Base-by-base conservation (phyloP, 2,113 vertebrate species). In the Perognathus longimembris region DNA sequence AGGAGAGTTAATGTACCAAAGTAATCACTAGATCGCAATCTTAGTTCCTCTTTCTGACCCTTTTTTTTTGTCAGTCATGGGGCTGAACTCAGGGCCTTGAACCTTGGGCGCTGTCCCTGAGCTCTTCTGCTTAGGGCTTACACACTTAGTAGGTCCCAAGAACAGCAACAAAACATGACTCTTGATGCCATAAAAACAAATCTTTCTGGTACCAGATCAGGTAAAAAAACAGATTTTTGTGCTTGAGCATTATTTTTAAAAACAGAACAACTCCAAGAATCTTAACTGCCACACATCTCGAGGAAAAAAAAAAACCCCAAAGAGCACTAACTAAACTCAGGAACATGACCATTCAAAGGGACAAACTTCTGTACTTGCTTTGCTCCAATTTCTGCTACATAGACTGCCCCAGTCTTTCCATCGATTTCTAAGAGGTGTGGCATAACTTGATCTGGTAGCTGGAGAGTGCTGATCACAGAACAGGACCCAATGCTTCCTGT, bases 351-450 rank as follows among this genome's bases (percentile, higher is more conserved):
- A 94, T 30, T 94, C 93, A 96, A 94, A 6, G 99, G 99, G 11
- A 98, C 79, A 1, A 98, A 99, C 97, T 98, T 99, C 95, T 99
- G 99, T 42, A 99, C 99, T 98, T 99, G 99, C 91, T 98, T 98
- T 1, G 99, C 99, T 85, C 99, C 99, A 5, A 99, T 99, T 96
- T 99, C 99, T 8, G 99, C 99, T 59, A 99, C 98, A 3, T 99
- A 99, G 95, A 99, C 89, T 1, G 98, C 99, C 80, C 99, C 99
- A 0, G 97, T 98, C 94, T 97, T 98, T 85, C 97, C 90, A 81
- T 99, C 98, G 28, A 99, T 91, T 69, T 99, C 99, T 38, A 99
- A 96, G 85, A 99, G 97, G 92, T 99, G 99, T 0, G 99, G 99
- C 82, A 98, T 98, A 85, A 99, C 98, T 17, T 98, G 98, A 0